These are phyloP conservation scores for Scrobipalpa atriplicella DNA, from an alignment of 2,888 invertebrate species.

Conservation along the genomic window DNA sequence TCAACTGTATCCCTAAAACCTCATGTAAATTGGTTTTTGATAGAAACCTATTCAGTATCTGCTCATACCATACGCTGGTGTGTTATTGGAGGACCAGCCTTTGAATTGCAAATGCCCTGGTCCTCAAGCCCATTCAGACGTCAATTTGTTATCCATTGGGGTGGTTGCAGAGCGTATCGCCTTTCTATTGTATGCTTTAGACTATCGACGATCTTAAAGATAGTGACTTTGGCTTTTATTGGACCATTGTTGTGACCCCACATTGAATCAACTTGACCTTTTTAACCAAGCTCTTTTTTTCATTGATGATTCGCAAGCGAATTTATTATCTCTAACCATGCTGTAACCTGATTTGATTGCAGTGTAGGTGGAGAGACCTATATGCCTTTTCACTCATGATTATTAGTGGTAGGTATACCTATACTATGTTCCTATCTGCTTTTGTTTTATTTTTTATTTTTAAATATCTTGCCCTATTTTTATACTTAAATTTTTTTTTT, in stretches of 20 bases:
- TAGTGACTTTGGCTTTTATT: constrained; percentile 31
- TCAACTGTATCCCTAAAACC: background rate
- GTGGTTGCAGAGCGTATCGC: constrained; percentile 64
- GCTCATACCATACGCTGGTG: constrained; percentile 73
- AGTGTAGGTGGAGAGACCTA: too few relatives aligned
- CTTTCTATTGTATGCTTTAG: constrained; percentile 59
- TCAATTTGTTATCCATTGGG: constrained; percentile 82
- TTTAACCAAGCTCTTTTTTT: background rate
- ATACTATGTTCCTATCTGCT: too few relatives aligned
- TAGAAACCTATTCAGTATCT: constrained; percentile 73
- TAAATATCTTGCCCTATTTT: too few relatives aligned
- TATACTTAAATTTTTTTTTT: too few relatives aligned
- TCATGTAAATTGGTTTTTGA: constrained; percentile 38
- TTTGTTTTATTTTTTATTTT: too few relatives aligned
- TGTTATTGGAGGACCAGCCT: constrained; percentile 74
- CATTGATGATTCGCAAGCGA: background rate
- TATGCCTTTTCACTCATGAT: too few relatives aligned
- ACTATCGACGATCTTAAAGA: constrained; percentile 44
- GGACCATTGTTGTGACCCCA: constrained; percentile 2
- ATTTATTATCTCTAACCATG: too few relatives aligned
- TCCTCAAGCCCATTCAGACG: constrained; percentile 76
- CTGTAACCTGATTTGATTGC: background rate
- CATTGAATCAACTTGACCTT: background rate
- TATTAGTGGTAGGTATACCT: too few relatives aligned
- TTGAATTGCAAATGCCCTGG: constrained; percentile 79